Conservation (phyloP, 2,113 vertebrate species). For the Pangasianodon hypophthalmus region DNA sequence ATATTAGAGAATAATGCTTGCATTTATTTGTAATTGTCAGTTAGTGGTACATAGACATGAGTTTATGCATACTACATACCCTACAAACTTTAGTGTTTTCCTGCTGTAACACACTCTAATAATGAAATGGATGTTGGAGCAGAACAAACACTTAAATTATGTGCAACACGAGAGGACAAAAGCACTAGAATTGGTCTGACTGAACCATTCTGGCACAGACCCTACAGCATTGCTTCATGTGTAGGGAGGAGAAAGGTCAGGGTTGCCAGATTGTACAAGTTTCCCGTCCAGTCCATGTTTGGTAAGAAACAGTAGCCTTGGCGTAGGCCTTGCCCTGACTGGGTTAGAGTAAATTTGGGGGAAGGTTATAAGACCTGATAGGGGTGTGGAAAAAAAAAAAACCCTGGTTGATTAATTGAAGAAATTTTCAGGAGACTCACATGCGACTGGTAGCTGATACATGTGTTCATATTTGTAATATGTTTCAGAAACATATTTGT, state of each 20-base stretch:
- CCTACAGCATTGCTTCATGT: slow-evolving; percentile 55
- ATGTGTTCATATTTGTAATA: background rate
- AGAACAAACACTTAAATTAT: background rate
- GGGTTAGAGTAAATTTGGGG: background rate
- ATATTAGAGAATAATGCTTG: background rate
- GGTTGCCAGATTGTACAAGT: slow-evolving; percentile 12
- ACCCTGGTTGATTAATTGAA: background rate
- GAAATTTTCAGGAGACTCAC: background rate
- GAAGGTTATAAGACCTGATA: background rate
- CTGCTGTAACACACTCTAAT: background rate
- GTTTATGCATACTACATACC: background rate
- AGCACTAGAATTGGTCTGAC: background rate
- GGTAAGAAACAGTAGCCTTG: background rate
- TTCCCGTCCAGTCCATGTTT: background rate
- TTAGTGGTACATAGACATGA: background rate
- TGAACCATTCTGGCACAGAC: background rate
- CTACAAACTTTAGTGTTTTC: background rate
- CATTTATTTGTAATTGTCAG: background rate
- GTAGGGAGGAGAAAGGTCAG: slow-evolving; percentile 51
- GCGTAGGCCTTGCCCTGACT: background rate
- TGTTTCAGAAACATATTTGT: background rate
- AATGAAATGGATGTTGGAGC: background rate
- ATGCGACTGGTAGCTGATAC: background rate
- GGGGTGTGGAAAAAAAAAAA: background rate
- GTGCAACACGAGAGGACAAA: background rate